phyloP scores from a whole-genome alignment of 2,113 vertebrate genomes.

The Pavo muticus region DNA sequence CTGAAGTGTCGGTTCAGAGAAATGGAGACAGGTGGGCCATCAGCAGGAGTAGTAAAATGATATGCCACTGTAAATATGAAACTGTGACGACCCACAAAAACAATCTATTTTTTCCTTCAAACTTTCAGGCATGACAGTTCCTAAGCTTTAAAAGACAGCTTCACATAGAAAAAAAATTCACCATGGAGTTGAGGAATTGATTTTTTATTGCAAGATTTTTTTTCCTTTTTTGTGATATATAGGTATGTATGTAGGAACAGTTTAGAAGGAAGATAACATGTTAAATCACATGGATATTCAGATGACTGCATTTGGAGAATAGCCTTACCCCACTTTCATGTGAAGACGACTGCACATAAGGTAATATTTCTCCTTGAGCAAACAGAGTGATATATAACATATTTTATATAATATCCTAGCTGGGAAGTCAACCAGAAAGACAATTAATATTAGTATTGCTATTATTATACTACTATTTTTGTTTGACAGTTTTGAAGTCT shows the following conservation, averaged over 20 bases:
- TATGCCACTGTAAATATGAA: not conserved
- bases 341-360: not conserved
- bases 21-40: not conserved
- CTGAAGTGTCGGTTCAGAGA: not conserved
- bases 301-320: not conserved
- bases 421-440: not conserved
- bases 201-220: not conserved
- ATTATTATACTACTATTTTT: not conserved
- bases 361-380: conserved; percentile 6
- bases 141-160: not conserved
- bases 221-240: not conserved
- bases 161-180: rapidly evolving
- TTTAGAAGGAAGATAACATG: not conserved
- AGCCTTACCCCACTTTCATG: not conserved
- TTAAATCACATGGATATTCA: not conserved
- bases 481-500: not conserved
- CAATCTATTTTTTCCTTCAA: conserved; percentile 13
- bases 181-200: not conserved
- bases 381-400: conserved; percentile 14
- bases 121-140: not conserved
- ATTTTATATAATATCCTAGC: not conserved
- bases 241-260: not conserved
- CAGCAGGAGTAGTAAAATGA: conserved; percentile 41
- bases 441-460: not conserved
- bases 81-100: not conserved